Base-by-base conservation (phyloP, 2,113 vertebrate genomes). In the Alouatta palliata region DNA sequence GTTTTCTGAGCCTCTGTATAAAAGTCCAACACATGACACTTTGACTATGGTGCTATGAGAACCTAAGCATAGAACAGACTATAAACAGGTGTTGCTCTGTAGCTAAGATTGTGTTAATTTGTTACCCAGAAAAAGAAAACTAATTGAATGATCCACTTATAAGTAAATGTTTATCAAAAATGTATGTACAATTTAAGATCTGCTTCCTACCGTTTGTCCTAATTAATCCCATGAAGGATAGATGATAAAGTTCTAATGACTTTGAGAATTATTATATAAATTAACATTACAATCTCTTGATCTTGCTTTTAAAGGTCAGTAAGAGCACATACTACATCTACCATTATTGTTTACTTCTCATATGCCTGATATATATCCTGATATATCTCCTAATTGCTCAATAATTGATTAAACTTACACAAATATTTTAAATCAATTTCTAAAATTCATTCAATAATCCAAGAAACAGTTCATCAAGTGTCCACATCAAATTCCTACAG, bases 311-410 rank as follows among this genome's bases (percentile, higher is more conserved):
- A 25, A 61, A 93, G 23, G 23, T 91, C 88, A 32, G 20, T 58
- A 84, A 92, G 12, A 16, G 3, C n/a, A 94, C 52, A 43, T 21
- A 35, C 3, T 70, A 32, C 4, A 58, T 76, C 20, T 76, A 58
- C 87, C 82, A 82, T 68, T 49, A 82, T 87, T 64, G 82, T 81
- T 94, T 95, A 82, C 30, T n/a, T 77, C 47, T 87, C 27, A 87
- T 25, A 30, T 49, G 3, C 0, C n/a, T n/a, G 61, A 20, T 25
- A 71, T 14, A 77, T 32, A 17, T 54, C 84, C 86, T 86, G 61
- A 64, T 32, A 52, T 20, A 54, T 81, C 6, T 70, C 30, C 45
- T 54, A 86, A 86, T 64, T 66, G 2, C 1, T 66, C 6, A 66
- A 81, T 2, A 86, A 27, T 54, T 40, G 20, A 58, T 35, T 70